Percentiles rank a stretch among this genome's conserved stretches.
These are phyloP conservation scores for Tetanocera ferruginea DNA, from an alignment of 2,888 invertebrate genomes.

Conservation along the genomic window DNA sequence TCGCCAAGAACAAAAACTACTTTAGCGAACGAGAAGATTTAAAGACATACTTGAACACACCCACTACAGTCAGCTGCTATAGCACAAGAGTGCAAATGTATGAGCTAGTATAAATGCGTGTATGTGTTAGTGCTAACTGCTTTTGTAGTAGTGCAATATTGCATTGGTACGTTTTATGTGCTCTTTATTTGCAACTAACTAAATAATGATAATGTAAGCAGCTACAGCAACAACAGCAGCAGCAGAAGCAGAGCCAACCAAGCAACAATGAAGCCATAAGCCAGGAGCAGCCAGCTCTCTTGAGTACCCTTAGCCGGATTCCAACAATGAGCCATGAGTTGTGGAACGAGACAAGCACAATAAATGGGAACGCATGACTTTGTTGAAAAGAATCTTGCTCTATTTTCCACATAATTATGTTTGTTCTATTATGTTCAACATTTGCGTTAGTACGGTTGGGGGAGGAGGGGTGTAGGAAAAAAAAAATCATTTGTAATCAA, in stretches of 20 bases:
- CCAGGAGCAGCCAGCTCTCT: background rate
- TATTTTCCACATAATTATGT: constrained; percentile 34
- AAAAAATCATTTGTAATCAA: background rate
- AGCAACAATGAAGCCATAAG: background rate
- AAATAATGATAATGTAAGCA: constrained; percentile 24
- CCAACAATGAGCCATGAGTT: background rate
- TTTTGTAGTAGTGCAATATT: constrained; percentile 5
- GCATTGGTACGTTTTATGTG: constrained; percentile 15
- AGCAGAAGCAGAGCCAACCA: background rate
- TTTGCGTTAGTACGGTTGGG: constrained; percentile 2
- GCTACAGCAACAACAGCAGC: background rate
- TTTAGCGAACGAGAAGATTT: constrained; percentile 14
- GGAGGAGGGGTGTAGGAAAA: background rate
- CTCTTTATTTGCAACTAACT: constrained; percentile 28
- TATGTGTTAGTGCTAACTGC: background rate
- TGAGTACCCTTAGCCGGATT: background rate
- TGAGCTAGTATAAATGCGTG: background rate
- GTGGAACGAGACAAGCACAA: background rate
- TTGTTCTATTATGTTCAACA: constrained; percentile 22
- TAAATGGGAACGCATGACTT: constrained; percentile 19
- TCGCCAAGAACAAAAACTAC: constrained; percentile 11
- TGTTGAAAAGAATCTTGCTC: constrained; percentile 20
- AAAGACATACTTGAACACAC: constrained; percentile 10
- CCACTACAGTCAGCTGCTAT: background rate
- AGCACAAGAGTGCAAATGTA: background rate